Percentiles rank a stretch among this genome's conserved stretches.
phyloP scores from a whole-genome alignment of 2,797 vertebrate genomes.

The Liparis tanakae region DNA sequence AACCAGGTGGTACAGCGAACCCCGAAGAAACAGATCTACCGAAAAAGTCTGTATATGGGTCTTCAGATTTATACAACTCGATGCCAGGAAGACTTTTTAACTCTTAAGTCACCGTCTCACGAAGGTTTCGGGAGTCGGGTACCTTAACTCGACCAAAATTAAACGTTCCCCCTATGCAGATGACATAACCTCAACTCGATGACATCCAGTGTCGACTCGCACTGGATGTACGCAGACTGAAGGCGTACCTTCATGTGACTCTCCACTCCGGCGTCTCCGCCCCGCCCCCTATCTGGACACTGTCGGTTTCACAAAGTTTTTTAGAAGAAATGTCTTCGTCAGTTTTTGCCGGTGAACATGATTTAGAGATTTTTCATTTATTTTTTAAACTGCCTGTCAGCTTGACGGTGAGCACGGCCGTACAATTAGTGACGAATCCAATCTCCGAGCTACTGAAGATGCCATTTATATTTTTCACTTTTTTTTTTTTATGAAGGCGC shows the following conservation, averaged over 20 bases:
- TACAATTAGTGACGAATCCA: conserved; percentile 61
- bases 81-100: no score
- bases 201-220: no score
- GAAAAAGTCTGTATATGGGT: not conserved
- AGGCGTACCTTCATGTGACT: no score
- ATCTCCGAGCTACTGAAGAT: conserved; percentile 49
- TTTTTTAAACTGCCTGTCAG: conserved; percentile 41
- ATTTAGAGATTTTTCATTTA: conserved; percentile 42
- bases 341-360: conserved; percentile 32
- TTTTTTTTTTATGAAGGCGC: conserved; percentile 47
- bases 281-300: no score
- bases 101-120: not conserved
- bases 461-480: conserved; percentile 32
- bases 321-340: conserved; percentile 17
- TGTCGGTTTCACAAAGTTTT: not conserved
- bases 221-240: no score
- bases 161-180: not conserved
- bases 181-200: no score
- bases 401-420: conserved; percentile 41
- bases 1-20: not conserved
- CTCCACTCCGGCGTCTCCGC: no score
- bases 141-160: not conserved
- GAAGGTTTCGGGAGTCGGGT: not conserved
- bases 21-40: not conserved
- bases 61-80: no score